Percentiles rank a stretch among this genome's conserved stretches.
phyloP scores from a whole-genome alignment of 2,113 vertebrate species.

The Anhinga anhinga region DNA sequence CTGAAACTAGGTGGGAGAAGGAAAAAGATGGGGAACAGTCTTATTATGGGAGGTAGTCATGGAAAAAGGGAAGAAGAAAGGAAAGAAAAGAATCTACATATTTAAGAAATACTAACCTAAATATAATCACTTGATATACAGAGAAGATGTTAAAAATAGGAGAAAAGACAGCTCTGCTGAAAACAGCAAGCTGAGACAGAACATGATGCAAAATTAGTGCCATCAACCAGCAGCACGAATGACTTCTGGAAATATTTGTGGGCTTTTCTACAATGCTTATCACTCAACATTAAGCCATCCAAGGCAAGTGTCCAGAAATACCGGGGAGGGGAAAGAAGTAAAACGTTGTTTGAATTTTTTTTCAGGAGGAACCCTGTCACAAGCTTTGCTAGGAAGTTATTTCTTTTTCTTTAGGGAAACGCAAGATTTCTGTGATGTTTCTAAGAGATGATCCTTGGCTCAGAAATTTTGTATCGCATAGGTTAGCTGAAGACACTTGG shows the following conservation, averaged over 20 bases:
- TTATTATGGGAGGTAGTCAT: not conserved
- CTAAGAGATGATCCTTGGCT: not conserved
- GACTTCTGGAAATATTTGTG: not conserved
- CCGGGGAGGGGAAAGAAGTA: not conserved
- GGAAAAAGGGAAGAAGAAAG: not conserved
- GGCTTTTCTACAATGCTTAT: not conserved
- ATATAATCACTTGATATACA: not conserved
- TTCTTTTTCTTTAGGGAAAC: not conserved
- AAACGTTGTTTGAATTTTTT: not conserved
- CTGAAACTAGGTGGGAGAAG: not conserved
- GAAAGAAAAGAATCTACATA: not conserved
- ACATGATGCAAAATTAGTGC: not conserved
- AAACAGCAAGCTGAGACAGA: not conserved
- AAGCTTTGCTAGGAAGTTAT: not conserved
- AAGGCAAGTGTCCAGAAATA: not conserved
- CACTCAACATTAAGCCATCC: not conserved
- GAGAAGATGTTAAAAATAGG: not conserved
- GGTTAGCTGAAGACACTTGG: not conserved
- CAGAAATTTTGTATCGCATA: not conserved
- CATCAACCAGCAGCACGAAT: not conserved
- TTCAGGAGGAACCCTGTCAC: not conserved
- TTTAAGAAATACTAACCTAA: not conserved
- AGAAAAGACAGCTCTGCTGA: not conserved
- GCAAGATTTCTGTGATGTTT: not conserved
- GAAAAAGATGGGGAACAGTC: not conserved